Conservation (phyloP, 2,113 vertebrate species). For the Albula goreensis region DNA sequence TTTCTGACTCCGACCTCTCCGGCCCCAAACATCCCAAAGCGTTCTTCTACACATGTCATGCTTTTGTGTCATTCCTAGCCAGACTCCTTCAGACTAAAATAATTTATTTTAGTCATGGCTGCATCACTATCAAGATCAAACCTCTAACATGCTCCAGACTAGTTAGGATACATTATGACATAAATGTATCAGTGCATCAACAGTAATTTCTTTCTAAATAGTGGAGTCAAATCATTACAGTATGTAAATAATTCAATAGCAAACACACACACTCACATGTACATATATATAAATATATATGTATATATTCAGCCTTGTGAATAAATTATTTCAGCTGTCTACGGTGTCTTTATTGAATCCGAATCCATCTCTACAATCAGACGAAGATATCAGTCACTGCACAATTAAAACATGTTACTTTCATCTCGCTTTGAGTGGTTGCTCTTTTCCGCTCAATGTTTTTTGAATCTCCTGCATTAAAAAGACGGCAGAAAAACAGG, state of each 20-base stretch:
- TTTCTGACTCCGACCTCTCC: slow-evolving; percentile 27
- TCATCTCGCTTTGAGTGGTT: background rate
- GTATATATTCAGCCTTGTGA: too few relatives aligned
- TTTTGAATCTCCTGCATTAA: background rate
- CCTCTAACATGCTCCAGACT: background rate
- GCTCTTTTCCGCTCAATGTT: background rate
- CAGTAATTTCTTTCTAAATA: background rate
- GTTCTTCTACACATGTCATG: background rate
- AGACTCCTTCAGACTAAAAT: background rate
- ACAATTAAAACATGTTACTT: background rate
- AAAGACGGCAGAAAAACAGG: slow-evolving; percentile 1
- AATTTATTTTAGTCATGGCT: background rate
- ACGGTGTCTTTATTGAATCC: too few relatives aligned
- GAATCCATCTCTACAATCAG: background rate
- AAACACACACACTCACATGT: too few relatives aligned
- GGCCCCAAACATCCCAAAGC: background rate
- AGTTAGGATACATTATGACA: background rate
- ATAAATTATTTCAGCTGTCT: too few relatives aligned
- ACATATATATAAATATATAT: too few relatives aligned
- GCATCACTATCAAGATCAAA: too few relatives aligned
- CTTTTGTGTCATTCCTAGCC: background rate
- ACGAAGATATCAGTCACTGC: background rate
- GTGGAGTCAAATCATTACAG: too few relatives aligned
- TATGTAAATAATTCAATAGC: too few relatives aligned
- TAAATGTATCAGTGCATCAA: background rate